phyloP scores from a whole-genome alignment of 1,140 invertebrate genomes.

The Homalodisca vitripennis region DNA sequence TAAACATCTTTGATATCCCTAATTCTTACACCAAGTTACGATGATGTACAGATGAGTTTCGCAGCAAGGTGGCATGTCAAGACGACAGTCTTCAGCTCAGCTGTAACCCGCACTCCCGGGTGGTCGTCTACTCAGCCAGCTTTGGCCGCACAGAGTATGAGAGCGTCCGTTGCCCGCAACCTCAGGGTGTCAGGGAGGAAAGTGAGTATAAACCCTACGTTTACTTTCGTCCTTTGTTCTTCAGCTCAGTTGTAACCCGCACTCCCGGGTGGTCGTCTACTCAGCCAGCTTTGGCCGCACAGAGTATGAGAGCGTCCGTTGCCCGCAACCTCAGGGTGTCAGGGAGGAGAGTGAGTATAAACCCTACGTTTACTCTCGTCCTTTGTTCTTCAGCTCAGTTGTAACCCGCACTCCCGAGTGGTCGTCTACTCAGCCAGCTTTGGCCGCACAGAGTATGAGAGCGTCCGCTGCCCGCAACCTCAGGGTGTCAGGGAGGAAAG shows the following conservation, averaged over 20 bases:
- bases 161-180: slow-evolving; percentile 84
- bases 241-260: slow-evolving; percentile 79
- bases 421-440: slow-evolving; percentile 90
- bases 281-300: slow-evolving; percentile 87
- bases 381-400: no score
- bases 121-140: slow-evolving; percentile 87
- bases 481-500: slow-evolving; percentile 78
- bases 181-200: slow-evolving; percentile 76
- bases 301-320: slow-evolving; percentile 84
- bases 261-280: slow-evolving; percentile 84
- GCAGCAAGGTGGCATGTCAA: slow-evolving; percentile 87
- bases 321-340: slow-evolving; percentile 80
- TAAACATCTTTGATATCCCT: no score
- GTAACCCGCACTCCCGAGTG: slow-evolving; percentile 78
- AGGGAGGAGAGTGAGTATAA: no score
- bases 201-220: no score
- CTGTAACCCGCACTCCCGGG: slow-evolving; percentile 77
- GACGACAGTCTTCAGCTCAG: slow-evolving; percentile 80
- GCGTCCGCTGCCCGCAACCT: slow-evolving; percentile 83
- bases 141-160: slow-evolving; percentile 87
- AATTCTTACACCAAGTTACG: not conserved
- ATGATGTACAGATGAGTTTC: slow-evolving; percentile 75
- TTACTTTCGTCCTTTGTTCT: no score
- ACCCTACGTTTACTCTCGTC: no score
- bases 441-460: slow-evolving; percentile 84